Conservation (phyloP, 2,888 invertebrate genomes). For the Vesta saturnalis region DNA sequence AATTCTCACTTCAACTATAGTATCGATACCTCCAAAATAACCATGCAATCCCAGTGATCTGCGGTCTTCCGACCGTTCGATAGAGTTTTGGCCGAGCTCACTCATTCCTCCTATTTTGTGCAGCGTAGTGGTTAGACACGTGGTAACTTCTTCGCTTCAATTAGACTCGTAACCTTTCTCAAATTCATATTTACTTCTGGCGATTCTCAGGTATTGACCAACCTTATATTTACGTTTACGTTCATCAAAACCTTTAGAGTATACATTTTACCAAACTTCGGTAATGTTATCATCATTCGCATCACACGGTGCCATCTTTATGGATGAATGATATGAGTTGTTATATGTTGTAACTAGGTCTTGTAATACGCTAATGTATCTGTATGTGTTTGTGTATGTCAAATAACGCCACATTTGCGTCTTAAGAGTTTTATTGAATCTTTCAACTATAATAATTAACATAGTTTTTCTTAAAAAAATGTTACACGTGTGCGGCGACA, state of each 20-base stretch:
- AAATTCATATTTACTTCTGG: too few relatives aligned
- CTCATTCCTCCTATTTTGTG: too few relatives aligned
- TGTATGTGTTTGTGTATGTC: slow-evolving; percentile 26
- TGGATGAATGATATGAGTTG: slow-evolving; percentile 38
- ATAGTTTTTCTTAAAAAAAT: neutral
- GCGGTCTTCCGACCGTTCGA: too few relatives aligned
- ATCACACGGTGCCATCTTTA: slow-evolving; percentile 37
- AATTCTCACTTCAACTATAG: too few relatives aligned
- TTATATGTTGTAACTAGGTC: slow-evolving; percentile 46
- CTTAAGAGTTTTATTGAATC: slow-evolving; percentile 9
- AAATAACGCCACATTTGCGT: neutral
- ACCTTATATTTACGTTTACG: slow-evolving; percentile 27
- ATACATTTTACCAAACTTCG: slow-evolving; percentile 22
- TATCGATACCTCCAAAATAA: too few relatives aligned
- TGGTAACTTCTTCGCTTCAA: too few relatives aligned
- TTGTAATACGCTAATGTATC: slow-evolving; percentile 47
- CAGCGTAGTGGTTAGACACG: too few relatives aligned
- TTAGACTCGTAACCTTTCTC: too few relatives aligned
- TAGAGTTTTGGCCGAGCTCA: too few relatives aligned
- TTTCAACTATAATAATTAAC: neutral
- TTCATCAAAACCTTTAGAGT: slow-evolving; percentile 19
- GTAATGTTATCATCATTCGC: neutral
- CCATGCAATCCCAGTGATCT: too few relatives aligned
- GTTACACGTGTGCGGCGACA: neutral
- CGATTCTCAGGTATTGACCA: slow-evolving; percentile 20